Evolutionary conservation across 2,888 invertebrate genomes (phyloP).

Genomic region (Sarcophaga subvicina): DNA sequence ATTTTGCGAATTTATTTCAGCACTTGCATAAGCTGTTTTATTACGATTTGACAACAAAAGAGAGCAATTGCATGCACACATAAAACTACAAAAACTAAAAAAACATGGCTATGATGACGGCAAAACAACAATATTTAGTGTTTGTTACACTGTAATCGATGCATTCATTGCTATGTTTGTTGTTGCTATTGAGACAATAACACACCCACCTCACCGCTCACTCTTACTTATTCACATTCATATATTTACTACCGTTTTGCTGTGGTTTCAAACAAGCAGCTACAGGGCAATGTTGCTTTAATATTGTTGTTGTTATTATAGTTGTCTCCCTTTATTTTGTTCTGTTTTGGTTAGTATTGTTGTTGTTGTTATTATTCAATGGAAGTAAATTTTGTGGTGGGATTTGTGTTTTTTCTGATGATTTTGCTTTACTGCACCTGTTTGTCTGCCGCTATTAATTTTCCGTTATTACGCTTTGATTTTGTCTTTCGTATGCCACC

Average conservation of each 20-base stretch:
- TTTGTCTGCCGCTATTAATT: constrained; percentile 9
- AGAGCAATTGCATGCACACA: not conserved
- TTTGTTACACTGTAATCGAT: not conserved
- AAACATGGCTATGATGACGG: not conserved
- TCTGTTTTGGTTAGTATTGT: constrained; percentile 10
- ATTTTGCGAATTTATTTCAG: constrained; percentile 19
- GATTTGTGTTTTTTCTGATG: constrained; percentile 29
- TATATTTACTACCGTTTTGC: not conserved
- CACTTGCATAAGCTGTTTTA: constrained; percentile 55
- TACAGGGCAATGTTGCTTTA: not conserved
- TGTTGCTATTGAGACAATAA: not conserved
- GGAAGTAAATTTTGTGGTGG: constrained; percentile 27
- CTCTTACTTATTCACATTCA: not conserved
- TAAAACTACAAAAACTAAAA: constrained; percentile 6
- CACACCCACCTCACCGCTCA: not conserved
- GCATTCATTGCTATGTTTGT: not conserved
- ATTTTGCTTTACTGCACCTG: constrained; percentile 57
- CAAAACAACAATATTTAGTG: not conserved
- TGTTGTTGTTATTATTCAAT: not conserved
- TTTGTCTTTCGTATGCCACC: not conserved
- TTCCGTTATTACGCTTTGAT: constrained; percentile 6
- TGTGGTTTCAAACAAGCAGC: not conserved
- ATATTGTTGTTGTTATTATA: constrained; percentile 7
- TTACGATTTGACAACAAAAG: constrained; percentile 27
- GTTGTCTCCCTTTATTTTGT: not conserved